Evolutionary conservation across 1,140 invertebrate genomes (phyloP).

Genomic region (Metopolophium dirhodum): DNA sequence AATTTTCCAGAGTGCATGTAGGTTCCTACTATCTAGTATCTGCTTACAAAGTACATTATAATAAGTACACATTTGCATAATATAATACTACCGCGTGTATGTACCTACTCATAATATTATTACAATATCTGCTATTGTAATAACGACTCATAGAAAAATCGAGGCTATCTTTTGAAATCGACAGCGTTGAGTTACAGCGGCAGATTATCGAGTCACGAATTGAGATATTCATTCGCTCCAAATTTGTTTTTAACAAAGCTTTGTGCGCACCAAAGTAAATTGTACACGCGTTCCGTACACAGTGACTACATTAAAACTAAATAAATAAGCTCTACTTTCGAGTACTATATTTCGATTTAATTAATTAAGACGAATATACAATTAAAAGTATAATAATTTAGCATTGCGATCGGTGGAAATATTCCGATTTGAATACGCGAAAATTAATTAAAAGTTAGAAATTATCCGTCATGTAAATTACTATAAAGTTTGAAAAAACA

Average conservation of each 20-base stretch:
- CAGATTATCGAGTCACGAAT: slow-evolving; percentile 6
- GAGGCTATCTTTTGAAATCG: neutral
- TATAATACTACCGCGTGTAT: neutral
- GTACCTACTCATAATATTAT: neutral
- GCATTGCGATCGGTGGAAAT: neutral
- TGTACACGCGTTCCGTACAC: neutral
- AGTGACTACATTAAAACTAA: neutral
- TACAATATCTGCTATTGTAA: neutral
- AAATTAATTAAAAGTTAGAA: slow-evolving; percentile 24
- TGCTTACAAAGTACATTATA: neutral
- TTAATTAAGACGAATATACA: neutral
- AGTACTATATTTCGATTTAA: neutral
- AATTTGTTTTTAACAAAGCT: neutral
- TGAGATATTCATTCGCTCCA: neutral
- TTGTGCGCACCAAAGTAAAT: neutral
- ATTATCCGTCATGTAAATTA: neutral
- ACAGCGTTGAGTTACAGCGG: neutral
- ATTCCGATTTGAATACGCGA: neutral
- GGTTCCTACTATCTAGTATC: neutral
- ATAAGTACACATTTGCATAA: neutral
- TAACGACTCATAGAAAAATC: neutral
- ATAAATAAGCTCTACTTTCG: neutral
- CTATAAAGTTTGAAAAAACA: neutral
- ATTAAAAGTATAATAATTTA: slow-evolving; percentile 15
- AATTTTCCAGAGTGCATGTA: neutral